phyloP scores from a whole-genome alignment of 2,888 invertebrate genomes.

The Xylophagus ater region DNA sequence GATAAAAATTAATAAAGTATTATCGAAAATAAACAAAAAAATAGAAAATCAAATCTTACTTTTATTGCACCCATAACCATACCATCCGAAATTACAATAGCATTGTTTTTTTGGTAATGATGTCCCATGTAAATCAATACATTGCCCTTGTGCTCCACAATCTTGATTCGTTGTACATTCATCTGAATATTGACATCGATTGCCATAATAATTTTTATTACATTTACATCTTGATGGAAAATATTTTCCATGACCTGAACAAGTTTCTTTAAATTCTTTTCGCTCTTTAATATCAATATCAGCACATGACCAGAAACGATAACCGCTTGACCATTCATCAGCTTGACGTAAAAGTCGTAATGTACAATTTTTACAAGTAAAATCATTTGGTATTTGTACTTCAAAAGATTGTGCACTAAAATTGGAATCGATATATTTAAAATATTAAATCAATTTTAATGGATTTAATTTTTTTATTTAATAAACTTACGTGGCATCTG shows the following conservation, averaged over 20 bases:
- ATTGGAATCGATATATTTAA: too few species aligned
- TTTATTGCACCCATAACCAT: conserved; percentile 72
- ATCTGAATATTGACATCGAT: conserved; percentile 76
- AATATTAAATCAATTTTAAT: too few species aligned
- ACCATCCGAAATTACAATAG: conserved; percentile 83
- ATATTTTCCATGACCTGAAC: conserved; percentile 74
- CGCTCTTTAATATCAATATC: conserved; percentile 77
- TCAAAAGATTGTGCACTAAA: conserved; percentile 71
- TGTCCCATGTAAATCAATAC: conserved; percentile 69
- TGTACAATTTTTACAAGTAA: conserved; percentile 81
- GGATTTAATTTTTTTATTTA: too few species aligned
- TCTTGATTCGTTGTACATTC: conserved; percentile 78
- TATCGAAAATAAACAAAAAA: background rate
- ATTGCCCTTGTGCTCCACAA: conserved; percentile 77
- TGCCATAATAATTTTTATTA: conserved; percentile 67
- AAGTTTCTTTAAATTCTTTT: conserved; percentile 69
- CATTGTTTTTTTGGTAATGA: conserved; percentile 74
- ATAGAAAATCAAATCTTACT: conserved; percentile 45
- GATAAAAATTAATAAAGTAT: conserved; percentile 14
- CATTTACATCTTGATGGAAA: conserved; percentile 69
- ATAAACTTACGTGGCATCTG: conserved; percentile 82
- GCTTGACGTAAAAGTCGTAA: conserved; percentile 82
- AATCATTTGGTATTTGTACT: conserved; percentile 69
- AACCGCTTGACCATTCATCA: conserved; percentile 74
- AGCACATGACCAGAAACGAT: conserved; percentile 91